These are phyloP conservation scores for Cassiopea andromeda DNA, from an alignment of 30 jellyfish, hydroid and myxozoan genomes.

Conservation along the genomic window DNA sequence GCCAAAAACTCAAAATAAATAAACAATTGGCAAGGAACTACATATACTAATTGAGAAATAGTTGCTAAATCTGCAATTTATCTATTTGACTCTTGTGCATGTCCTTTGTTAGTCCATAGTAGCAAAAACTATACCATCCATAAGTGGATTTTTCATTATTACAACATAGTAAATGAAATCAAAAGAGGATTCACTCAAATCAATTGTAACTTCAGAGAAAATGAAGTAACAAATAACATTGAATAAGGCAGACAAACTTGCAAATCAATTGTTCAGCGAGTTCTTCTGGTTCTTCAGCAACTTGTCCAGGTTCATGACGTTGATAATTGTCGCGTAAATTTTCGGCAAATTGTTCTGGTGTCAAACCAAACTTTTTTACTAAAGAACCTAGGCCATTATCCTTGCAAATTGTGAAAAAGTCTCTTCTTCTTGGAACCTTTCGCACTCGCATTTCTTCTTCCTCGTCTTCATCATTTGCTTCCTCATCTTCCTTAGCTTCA, in stretches of 20 bases:
- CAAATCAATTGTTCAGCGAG: slow-evolving; percentile 88
- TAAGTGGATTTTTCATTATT: too few species aligned
- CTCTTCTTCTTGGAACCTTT: slow-evolving; percentile 90
- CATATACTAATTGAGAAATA: too few species aligned
- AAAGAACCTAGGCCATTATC: slow-evolving; percentile 81
- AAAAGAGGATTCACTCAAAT: too few species aligned
- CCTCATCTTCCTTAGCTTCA: slow-evolving; percentile 57
- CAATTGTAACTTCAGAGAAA: too few species aligned
- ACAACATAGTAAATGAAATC: too few species aligned
- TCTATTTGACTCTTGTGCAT: too few species aligned
- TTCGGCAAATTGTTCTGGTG: slow-evolving; percentile 96
- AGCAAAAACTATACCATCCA: too few species aligned
- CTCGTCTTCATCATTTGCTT: slow-evolving; percentile 48
- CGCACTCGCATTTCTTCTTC: slow-evolving; percentile 57
- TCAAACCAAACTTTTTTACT: slow-evolving; percentile 85
- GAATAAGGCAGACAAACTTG: slow-evolving; percentile 69
- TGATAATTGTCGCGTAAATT: slow-evolving; percentile 96
- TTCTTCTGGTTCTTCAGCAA: slow-evolving; percentile 90
- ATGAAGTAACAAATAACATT: too few species aligned
- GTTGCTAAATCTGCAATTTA: too few species aligned
- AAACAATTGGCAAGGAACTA: too few species aligned
- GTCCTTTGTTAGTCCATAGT: too few species aligned
- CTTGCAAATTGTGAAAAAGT: slow-evolving; percentile 82
- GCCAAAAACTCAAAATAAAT: too few species aligned
- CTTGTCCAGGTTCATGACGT: slow-evolving; percentile 95